These are phyloP conservation scores for Pionites leucogaster DNA, from an alignment of 2,113 vertebrate species.

Conservation along the genomic window DNA sequence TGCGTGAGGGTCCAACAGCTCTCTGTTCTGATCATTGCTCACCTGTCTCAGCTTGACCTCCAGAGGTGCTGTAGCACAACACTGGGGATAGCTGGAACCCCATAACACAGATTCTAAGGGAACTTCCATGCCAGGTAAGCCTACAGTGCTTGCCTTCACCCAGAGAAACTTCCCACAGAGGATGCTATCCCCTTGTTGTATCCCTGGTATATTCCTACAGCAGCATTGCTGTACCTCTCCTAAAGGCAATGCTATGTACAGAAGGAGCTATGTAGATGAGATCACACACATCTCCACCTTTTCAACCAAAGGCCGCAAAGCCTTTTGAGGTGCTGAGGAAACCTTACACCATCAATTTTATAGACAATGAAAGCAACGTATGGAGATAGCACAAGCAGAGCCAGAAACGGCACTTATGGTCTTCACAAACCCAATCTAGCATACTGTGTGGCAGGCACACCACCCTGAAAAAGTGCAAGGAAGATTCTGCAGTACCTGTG, in stretches of 20 bases:
- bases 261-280: background rate
- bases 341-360: background rate
- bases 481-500: background rate
- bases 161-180: background rate
- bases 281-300: background rate
- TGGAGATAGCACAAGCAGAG: background rate
- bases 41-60: background rate
- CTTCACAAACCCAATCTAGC: background rate
- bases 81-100: background rate
- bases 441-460: background rate
- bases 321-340: background rate
- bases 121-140: background rate
- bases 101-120: fast-evolving
- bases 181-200: background rate
- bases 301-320: background rate
- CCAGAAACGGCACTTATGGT: background rate
- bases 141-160: background rate
- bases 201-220: background rate
- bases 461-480: background rate
- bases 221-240: fast-evolving
- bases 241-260: fast-evolving
- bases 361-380: fast-evolving
- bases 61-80: background rate
- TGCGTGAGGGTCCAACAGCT: background rate
- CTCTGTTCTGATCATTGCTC: background rate